A percentile compares a stretch with the other conserved stretches of the same genome.
Evolutionary conservation across 2,797 vertebrate genomes (phyloP).

Genomic region (Typhlichthys subterraneus): DNA sequence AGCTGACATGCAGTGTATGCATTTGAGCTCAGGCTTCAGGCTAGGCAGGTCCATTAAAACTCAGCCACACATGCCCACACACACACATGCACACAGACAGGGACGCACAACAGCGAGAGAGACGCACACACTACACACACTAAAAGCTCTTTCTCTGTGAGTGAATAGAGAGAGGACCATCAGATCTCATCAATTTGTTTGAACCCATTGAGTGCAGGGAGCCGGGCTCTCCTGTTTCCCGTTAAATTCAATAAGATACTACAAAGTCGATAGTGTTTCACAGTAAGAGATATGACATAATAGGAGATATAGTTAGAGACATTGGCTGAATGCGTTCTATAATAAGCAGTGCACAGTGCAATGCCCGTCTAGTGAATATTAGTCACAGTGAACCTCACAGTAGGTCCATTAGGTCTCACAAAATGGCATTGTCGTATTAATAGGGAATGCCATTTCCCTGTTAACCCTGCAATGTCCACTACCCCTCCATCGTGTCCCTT

Average conservation of each 20-base stretch:
- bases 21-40: constrained; percentile 43
- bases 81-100: constrained; percentile 13
- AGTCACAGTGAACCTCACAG: constrained; percentile 12
- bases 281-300: not conserved
- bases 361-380: not conserved
- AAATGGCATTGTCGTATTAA: constrained; percentile 37
- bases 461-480: constrained; percentile 37
- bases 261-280: constrained; percentile 8
- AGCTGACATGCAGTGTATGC: constrained; percentile 30
- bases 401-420: constrained; percentile 9
- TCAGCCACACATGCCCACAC: constrained; percentile 13
- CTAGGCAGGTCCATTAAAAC: constrained; percentile 47
- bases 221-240: constrained; percentile 2
- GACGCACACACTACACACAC: constrained; percentile 1
- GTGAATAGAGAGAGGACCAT: constrained; percentile 29
- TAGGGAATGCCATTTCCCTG: constrained; percentile 20
- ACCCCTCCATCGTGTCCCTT: constrained; percentile 39
- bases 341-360: constrained; percentile 9
- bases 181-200: constrained; percentile 49
- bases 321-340: not conserved
- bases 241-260: constrained; percentile 16
- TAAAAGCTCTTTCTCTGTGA: constrained; percentile 59
- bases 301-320: not conserved
- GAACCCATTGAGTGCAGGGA: constrained; percentile 36
- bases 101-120: constrained; percentile 1